Evolutionary conservation across 2,113 vertebrate species (phyloP).

Genomic region (Myotis brandtii): DNA sequence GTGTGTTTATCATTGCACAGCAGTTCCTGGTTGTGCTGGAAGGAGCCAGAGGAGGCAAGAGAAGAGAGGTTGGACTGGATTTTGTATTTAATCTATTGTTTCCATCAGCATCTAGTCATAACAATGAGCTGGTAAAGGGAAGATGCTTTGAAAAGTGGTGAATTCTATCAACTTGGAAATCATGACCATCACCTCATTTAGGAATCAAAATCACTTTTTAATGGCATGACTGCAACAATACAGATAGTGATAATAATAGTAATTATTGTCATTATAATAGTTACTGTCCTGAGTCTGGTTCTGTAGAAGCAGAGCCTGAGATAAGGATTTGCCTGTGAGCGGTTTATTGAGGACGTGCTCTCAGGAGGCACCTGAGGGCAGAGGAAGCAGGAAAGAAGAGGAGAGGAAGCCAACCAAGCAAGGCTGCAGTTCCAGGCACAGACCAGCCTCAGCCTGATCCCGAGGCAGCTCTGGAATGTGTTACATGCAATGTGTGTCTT

Average conservation of each 20-base stretch:
- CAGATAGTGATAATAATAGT: neutral
- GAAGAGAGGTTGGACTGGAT: neutral
- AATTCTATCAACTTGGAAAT: neutral
- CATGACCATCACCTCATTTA: neutral
- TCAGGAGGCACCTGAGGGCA: neutral
- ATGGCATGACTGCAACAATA: neutral
- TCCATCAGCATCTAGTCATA: neutral
- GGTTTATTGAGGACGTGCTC: neutral
- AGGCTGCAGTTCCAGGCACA: neutral
- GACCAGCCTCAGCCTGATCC: no score
- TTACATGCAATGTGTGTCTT: neutral
- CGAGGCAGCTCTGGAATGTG: neutral
- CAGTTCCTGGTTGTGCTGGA: neutral
- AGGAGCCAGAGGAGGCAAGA: neutral
- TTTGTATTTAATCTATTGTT: slow-evolving; percentile 4
- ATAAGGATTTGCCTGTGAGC: neutral
- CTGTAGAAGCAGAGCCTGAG: neutral
- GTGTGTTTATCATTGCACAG: neutral
- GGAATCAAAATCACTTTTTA: neutral
- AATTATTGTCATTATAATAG: neutral
- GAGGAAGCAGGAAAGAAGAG: neutral
- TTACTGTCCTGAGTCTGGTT: neutral
- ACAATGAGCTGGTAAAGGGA: neutral
- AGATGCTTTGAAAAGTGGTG: slow-evolving; percentile 30
- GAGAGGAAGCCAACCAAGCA: neutral